Percentiles rank a stretch among this genome's conserved stretches.
phyloP scores from a whole-genome alignment of 2,797 vertebrate genomes.

The Gymnodraco acuticeps region DNA sequence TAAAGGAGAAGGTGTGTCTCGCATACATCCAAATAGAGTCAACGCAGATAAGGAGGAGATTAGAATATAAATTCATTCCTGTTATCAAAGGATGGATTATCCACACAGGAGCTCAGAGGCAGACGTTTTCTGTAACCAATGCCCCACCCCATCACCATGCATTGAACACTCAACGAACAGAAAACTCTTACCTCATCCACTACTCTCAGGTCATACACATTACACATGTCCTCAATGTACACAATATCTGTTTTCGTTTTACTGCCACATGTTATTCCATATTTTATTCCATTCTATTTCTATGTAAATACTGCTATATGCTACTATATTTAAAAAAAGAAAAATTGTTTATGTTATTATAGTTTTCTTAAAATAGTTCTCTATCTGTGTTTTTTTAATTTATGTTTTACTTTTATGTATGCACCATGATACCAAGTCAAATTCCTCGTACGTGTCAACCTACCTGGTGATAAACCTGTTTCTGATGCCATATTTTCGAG shows the following conservation, averaged over 20 bases:
- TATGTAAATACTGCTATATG: no score
- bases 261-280: no score
- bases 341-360: no score
- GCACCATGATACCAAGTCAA: no score
- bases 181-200: conserved; percentile 22
- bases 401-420: no score
- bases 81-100: conserved; percentile 50
- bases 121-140: conserved; percentile 9
- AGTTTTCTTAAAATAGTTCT: no score
- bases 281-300: no score
- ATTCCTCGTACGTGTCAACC: no score
- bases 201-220: conserved; percentile 10
- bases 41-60: conserved; percentile 54
- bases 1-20: conserved; percentile 51
- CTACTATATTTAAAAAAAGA: no score
- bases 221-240: neutral
- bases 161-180: conserved; percentile 20
- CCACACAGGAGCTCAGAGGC: conserved; percentile 32
- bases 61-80: conserved; percentile 53
- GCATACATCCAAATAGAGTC: conserved; percentile 40
- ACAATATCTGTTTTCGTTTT: no score
- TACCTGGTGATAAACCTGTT: no score
- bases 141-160: conserved; percentile 33
- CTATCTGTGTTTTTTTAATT: no score
- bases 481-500: neutral